Evolutionary conservation across 2,797 vertebrate species (phyloP), one percentile per base, ranked within the genome.

Genomic region (Thripadectes ignobilis): DNA sequence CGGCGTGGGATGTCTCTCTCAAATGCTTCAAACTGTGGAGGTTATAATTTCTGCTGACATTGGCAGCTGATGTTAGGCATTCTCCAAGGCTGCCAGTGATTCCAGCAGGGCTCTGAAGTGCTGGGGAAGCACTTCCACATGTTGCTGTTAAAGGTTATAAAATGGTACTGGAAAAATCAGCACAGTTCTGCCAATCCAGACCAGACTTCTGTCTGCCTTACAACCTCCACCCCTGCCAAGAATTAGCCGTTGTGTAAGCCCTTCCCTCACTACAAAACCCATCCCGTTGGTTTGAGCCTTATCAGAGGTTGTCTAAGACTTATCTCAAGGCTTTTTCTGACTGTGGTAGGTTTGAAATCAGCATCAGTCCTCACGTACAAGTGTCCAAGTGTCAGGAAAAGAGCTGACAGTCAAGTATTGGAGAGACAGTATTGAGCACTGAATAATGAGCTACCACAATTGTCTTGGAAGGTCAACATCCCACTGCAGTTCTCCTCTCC

Each of bases 391-490:
- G 23, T 68, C 75, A 83, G 65, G 62, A 87, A 58, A 63, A 79
- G 22, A 61, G 59, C 78, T 79, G 86, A 80, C 72, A 83, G 61
- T 73, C 95, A 83, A 77, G 65, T 93, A 77, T 8, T 45, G 46
- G 62, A 92, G 29, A 72, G 43, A 51, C 15, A 69, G 46, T 27
- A 66, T 67, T 4, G 51, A 92, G 49, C 72, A 89, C 10, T 10
- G 48, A 95, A 61, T 45, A 78, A 79, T 6, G 61, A 94, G 72
- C 68, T 79, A 55, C 46, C 4, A 2, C 49, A 80, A 30, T 49
- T 39, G n/a, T 43, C 75, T 32, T 36, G 45, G 67, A 85, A 73
- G 46, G 45, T 36, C 67, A 65, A 34, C 73, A 78, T 48, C 18
- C n/a, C 58, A 38, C 30, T 0, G 21, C 36, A 61, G 21, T 61